Base-by-base conservation (phyloP, 2,113 vertebrate species). In the Eudyptes chrysolophus region DNA sequence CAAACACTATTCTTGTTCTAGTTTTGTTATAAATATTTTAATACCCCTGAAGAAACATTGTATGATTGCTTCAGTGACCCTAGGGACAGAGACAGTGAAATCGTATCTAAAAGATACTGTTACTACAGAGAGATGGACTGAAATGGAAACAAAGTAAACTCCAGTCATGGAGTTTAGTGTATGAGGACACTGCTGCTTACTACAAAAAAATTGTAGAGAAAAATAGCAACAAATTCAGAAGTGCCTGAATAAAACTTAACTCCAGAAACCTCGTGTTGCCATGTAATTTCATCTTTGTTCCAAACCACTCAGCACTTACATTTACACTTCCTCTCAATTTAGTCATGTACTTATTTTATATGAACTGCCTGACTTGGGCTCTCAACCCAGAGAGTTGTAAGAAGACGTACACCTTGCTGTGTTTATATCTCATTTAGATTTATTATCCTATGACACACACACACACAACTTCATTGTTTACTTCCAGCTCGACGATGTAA, bases 21-120 rank as follows among this genome's bases (percentile, higher is more conserved):
- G 70, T 87, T 95, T 83, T 75, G 29, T 71, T 66, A 66, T 94
- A 68, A 86, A 89, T 89, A 94, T 80, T 96, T 91, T 61, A 92
- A 65, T 42, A 68, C 14, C 76, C 46, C 52, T 82, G 54, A 94
- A 87, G 77, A 92, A 94, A 89, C 8, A 70, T 9, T 52, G 15
- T 52, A 77, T 58, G 80, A 65, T 84, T 72, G 57, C 54, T 87
- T 69, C 58, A 34, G 27, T 38, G 58, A 65, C 82, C 25, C 51
- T 38, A 57, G 75, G 60, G 82, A 93, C 16, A 38, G 29, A 90
- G 30, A 49, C 11, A n/a, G n/a, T 10, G 72, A 93, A 90, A 88
- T 79, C 61, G 16, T 66, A 51, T 58, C 58, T 72, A n/a, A 68
- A 84, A 86, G 51, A 30, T 61, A 51, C 9, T 42, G 58, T 48